phyloP scores from a whole-genome alignment of 2,113 vertebrate genomes.

The Salvelinus namaycush region DNA sequence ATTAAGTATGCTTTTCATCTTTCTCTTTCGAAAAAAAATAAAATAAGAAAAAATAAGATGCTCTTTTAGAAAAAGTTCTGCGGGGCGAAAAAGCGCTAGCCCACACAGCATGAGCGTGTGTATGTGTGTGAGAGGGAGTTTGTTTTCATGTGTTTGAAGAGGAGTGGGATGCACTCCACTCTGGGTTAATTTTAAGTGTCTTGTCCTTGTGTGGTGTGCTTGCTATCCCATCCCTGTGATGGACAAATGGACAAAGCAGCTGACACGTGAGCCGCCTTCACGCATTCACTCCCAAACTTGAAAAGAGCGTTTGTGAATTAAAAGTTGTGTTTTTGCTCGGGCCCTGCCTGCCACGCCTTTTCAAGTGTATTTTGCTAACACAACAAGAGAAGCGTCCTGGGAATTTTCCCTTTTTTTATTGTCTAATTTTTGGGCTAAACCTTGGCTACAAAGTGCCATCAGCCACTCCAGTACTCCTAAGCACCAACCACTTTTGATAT shows the following conservation, averaged over 20 bases:
- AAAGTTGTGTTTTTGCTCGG: slow-evolving; percentile 17
- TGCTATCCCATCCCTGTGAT: slow-evolving; percentile 37
- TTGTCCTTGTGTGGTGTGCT: slow-evolving; percentile 61
- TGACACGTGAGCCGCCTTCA: slow-evolving; percentile 41
- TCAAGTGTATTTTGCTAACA: slow-evolving; percentile 54
- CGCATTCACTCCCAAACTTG: slow-evolving; percentile 37
- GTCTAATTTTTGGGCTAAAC: slow-evolving; percentile 2
- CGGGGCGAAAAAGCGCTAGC: slow-evolving; percentile 61
- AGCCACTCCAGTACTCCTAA: background rate
- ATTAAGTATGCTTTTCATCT: slow-evolving; percentile 85
- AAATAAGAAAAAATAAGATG: slow-evolving; percentile 41
- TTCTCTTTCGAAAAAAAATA: slow-evolving; percentile 8
- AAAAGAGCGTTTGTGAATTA: slow-evolving; percentile 40
- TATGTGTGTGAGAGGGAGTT: slow-evolving; percentile 13
- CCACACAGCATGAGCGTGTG: slow-evolving; percentile 41
- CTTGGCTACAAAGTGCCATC: slow-evolving; percentile 14
- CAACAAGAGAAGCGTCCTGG: slow-evolving; percentile 46
- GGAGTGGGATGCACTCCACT: slow-evolving; percentile 25
- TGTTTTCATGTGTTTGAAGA: slow-evolving; percentile 39
- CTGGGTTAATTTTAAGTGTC: slow-evolving; percentile 61
- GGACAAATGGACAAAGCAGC: slow-evolving; percentile 44
- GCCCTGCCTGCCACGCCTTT: slow-evolving; percentile 43
- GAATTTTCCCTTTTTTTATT: slow-evolving; percentile 39
- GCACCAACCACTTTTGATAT: background rate
- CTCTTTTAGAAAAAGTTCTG: slow-evolving; percentile 66